Percentiles rank a stretch among this genome's conserved stretches.
Conservation (phyloP, 2,888 invertebrate genomes). For the Stegophylla sp. region DNA sequence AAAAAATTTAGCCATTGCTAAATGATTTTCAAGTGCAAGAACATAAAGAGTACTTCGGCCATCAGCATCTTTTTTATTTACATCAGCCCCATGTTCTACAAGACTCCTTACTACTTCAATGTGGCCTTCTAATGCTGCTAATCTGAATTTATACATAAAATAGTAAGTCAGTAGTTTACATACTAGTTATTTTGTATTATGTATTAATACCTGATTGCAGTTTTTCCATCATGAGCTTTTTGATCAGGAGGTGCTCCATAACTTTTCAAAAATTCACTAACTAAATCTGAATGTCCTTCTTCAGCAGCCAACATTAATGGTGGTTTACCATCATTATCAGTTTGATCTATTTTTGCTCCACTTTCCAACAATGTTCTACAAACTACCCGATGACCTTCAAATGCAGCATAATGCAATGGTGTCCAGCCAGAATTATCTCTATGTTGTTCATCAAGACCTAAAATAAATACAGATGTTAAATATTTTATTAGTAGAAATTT, state of each 20-base stretch:
- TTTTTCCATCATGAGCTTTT: constrained; percentile 88
- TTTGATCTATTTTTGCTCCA: constrained; percentile 85
- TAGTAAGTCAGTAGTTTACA: background rate
- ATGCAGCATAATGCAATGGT: constrained; percentile 93
- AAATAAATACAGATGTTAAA: background rate
- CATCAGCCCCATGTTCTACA: constrained; percentile 78
- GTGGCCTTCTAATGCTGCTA: constrained; percentile 85
- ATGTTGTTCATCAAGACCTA: constrained; percentile 81
- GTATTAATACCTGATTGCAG: constrained; percentile 74
- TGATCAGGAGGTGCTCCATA: constrained; percentile 83
- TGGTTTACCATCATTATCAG: constrained; percentile 90
- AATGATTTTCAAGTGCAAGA: constrained; percentile 83
- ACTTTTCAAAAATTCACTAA: constrained; percentile 74
- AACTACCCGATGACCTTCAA: constrained; percentile 87
- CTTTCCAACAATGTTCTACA: constrained; percentile 83
- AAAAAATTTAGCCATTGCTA: constrained; percentile 83
- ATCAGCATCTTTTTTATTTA: constrained; percentile 89
- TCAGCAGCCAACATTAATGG: constrained; percentile 88
- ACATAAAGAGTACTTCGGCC: constrained; percentile 91
- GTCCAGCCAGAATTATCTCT: constrained; percentile 97
- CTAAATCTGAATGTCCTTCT: constrained; percentile 79
- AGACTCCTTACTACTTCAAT: constrained; percentile 78
- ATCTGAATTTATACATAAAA: constrained; percentile 65
- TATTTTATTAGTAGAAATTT: too few species aligned
- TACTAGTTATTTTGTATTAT: background rate